Evolutionary conservation across 2,888 invertebrate species (phyloP).

Genomic region (Congeria kusceri): DNA sequence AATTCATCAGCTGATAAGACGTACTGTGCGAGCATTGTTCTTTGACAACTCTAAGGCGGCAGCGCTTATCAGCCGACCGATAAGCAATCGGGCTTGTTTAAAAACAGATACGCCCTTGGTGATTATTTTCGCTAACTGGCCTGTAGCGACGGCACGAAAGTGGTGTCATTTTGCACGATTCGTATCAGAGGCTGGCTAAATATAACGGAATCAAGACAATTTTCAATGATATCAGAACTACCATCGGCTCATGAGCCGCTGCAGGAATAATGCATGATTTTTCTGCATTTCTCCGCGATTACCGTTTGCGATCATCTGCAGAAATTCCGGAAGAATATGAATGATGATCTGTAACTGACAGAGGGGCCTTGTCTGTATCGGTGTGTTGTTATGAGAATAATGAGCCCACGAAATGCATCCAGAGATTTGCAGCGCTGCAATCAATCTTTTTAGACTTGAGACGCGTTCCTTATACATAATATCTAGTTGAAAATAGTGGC

Average conservation of each 20-base stretch:
- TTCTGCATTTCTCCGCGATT: no score
- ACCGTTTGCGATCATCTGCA: not conserved
- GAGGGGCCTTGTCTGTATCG: no score
- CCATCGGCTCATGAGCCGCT: no score
- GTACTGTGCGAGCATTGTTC: slow-evolving; percentile 56
- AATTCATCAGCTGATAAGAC: slow-evolving; percentile 25
- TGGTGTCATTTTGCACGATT: slow-evolving; percentile 56
- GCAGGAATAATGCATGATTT: no score
- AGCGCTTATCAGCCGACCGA: slow-evolving; percentile 37
- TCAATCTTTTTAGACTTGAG: no score
- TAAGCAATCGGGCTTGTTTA: slow-evolving; percentile 51
- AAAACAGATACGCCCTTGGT: slow-evolving; percentile 56
- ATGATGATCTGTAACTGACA: not conserved
- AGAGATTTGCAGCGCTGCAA: no score
- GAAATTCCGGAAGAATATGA: slow-evolving; percentile 26
- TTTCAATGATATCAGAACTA: no score
- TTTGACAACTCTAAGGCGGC: slow-evolving; percentile 20
- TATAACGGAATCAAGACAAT: slow-evolving; percentile 28
- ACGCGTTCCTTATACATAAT: no score
- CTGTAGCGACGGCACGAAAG: slow-evolving; percentile 48
- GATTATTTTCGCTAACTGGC: slow-evolving; percentile 42
- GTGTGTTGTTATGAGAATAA: no score
- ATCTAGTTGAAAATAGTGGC: no score
- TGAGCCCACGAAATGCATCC: no score
- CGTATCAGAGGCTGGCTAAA: slow-evolving; percentile 40